A percentile compares a stretch with the other conserved stretches of the same genome.
Conservation (phyloP, 2,888 invertebrate genomes). For the Microplitis manilae region DNA sequence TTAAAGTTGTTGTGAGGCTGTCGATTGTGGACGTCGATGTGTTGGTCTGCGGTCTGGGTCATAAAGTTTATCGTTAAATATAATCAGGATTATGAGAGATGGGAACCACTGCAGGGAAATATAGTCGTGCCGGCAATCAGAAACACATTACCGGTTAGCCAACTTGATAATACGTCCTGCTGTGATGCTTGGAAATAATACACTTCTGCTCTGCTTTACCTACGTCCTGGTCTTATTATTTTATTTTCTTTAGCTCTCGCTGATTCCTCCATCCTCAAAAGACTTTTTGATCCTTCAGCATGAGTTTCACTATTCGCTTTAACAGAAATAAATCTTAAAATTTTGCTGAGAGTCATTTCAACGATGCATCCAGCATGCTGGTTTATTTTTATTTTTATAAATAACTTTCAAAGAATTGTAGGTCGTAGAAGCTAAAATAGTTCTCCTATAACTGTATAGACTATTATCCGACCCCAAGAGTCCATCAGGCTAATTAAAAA, state of each 20-base stretch:
- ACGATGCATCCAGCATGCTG: too few relatives aligned
- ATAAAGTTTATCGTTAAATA: neutral
- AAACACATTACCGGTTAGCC: constrained; percentile 68
- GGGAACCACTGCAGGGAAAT: constrained; percentile 51
- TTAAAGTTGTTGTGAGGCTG: neutral
- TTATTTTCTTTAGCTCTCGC: neutral
- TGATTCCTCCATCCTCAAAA: constrained; percentile 35
- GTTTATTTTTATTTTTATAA: too few relatives aligned
- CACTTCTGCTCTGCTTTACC: constrained; percentile 49
- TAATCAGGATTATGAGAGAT: constrained; percentile 27
- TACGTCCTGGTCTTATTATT: constrained; percentile 40
- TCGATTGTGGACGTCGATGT: neutral
- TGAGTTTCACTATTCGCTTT: constrained; percentile 24
- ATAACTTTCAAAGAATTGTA: too few relatives aligned
- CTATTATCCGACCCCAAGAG: neutral
- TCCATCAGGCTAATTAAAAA: constrained; percentile 51
- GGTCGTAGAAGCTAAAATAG: too few relatives aligned
- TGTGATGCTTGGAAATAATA: constrained; percentile 58
- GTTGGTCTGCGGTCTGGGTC: neutral
- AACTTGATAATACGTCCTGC: constrained; percentile 63
- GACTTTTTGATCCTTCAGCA: constrained; percentile 12
- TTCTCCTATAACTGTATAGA: too few relatives aligned
- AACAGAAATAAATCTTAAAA: too few relatives aligned
- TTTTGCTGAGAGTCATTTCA: too few relatives aligned
- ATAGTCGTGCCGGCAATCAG: constrained; percentile 66